Conservation (phyloP, 2,113 vertebrate species). For the Cardinalis cardinalis region DNA sequence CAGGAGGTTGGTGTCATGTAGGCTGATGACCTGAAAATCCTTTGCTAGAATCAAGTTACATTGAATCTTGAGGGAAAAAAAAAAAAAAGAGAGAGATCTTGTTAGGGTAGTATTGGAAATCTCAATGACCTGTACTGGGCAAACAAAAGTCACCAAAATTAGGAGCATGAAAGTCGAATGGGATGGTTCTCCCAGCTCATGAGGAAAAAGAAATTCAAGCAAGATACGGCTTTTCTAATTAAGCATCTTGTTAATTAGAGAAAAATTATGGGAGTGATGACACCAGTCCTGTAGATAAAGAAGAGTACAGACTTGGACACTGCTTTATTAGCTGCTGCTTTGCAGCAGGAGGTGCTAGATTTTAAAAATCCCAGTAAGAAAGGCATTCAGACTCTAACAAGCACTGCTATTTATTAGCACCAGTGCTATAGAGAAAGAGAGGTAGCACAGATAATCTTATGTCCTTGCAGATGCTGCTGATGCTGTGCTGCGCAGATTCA, state of each 20-base stretch:
- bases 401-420: not conserved
- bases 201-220: not conserved
- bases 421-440: not conserved
- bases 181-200: not conserved
- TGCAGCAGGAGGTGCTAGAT: not conserved
- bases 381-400: not conserved
- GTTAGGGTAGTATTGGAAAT: not conserved
- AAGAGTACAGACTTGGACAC: not conserved
- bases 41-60: not conserved
- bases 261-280: not conserved
- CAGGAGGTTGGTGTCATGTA: fast-evolving
- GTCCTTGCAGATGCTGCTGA: not conserved
- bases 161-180: not conserved
- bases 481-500: fast-evolving
- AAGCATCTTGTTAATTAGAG: not conserved
- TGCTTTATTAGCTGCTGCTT: not conserved
- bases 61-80: not conserved
- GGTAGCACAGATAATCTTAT: not conserved
- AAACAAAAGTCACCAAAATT: not conserved
- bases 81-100: not conserved
- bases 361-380: not conserved
- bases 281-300: not conserved
- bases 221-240: not conserved
- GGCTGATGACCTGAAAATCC: not conserved
- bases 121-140: not conserved